Evolutionary conservation across 2,113 vertebrate genomes (phyloP).

Genomic region (Gallinago undulata): DNA sequence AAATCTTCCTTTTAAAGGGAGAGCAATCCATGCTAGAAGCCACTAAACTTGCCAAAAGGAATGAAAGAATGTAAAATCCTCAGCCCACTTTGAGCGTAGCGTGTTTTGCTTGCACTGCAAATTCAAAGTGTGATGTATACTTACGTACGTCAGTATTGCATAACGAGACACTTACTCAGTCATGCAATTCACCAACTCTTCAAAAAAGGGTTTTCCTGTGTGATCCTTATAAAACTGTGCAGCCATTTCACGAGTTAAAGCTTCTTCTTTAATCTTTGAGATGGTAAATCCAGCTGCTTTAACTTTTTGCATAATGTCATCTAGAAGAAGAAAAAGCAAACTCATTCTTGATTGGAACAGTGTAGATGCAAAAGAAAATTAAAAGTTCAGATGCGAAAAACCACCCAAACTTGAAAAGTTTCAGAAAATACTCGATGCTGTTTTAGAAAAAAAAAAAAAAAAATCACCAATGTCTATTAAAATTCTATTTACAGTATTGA

Average conservation of each 20-base stretch:
- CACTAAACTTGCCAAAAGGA: background rate
- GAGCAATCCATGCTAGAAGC: background rate
- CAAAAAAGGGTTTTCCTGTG: slow-evolving; percentile 80
- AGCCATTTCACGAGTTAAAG: slow-evolving; percentile 78
- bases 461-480: background rate
- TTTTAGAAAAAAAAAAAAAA: background rate
- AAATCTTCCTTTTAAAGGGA: background rate
- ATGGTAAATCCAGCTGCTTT: slow-evolving; percentile 78
- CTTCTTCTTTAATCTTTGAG: slow-evolving; percentile 73
- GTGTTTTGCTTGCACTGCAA: background rate
- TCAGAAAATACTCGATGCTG: background rate
- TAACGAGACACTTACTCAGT: slow-evolving; percentile 75
- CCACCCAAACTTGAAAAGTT: background rate
- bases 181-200: slow-evolving; percentile 81
- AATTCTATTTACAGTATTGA: background rate
- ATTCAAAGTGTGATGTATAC: background rate
- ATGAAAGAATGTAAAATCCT: background rate
- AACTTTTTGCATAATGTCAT: slow-evolving; percentile 80
- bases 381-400: background rate
- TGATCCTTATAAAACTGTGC: slow-evolving; percentile 84
- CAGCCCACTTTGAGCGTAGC: background rate
- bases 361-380: background rate
- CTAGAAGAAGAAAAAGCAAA: slow-evolving; percentile 58
- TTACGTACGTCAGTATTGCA: background rate
- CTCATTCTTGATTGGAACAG: background rate